Evolutionary conservation across 2,113 vertebrate genomes (phyloP).

Genomic region (Psilopogon haemacephalus): DNA sequence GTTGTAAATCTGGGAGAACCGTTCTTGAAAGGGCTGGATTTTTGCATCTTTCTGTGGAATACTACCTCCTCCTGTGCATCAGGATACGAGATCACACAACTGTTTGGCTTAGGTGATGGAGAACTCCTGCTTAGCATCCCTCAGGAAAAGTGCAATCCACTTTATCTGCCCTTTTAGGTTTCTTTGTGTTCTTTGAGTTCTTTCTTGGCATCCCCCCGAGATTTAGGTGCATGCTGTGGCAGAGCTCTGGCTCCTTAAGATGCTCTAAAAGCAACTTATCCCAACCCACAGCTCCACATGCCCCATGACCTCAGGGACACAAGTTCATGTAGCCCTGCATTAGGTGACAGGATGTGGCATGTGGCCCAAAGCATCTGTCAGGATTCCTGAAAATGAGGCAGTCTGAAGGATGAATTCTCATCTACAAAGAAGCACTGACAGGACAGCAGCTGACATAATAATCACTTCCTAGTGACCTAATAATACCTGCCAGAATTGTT

Average conservation of each 20-base stretch:
- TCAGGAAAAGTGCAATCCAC: neutral
- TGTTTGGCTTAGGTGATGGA: neutral
- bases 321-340: neutral
- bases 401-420: neutral
- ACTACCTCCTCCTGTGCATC: neutral
- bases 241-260: neutral
- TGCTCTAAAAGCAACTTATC: neutral
- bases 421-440: neutral
- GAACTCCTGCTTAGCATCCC: neutral
- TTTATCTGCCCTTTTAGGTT: neutral
- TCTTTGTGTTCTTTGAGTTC: neutral
- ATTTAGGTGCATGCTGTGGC: neutral
- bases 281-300: neutral
- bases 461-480: neutral
- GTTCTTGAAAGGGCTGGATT: neutral
- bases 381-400: neutral
- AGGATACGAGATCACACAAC: neutral
- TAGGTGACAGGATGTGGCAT: neutral
- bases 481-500: neutral
- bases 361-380: fast-evolving
- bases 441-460: neutral
- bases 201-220: neutral
- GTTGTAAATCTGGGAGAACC: neutral
- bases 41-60: neutral
- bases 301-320: neutral